Percentiles rank a stretch among this genome's conserved stretches.
These are phyloP conservation scores for Barypeithes pellucidus DNA, from an alignment of 2,888 invertebrate genomes.

Conservation along the genomic window DNA sequence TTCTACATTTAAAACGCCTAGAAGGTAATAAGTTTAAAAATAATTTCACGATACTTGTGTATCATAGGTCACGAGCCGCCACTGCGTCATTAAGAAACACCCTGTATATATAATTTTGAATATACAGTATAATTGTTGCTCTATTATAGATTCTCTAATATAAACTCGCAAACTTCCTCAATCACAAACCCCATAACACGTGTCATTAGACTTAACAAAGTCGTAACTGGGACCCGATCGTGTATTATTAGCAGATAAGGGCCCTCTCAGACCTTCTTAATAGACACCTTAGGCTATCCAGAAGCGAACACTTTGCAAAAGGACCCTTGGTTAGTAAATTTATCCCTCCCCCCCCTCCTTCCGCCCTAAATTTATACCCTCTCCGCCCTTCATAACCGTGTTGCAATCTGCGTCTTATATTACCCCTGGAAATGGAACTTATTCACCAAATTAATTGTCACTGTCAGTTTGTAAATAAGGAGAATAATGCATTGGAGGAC, in stretches of 20 bases:
- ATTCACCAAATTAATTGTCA: constrained; percentile 53
- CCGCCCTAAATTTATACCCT: constrained; percentile 25
- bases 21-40: too few species aligned
- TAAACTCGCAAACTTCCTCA: constrained; percentile 39
- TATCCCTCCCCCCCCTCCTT: constrained; percentile 33
- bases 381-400: constrained; percentile 47
- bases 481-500: too few species aligned
- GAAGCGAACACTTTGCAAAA: constrained; percentile 50
- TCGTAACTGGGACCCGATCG: constrained; percentile 41
- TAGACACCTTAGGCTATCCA: constrained; percentile 59
- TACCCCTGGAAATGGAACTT: constrained; percentile 46
- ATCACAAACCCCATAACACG: constrained; percentile 52
- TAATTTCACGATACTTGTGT: too few species aligned
- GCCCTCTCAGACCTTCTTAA: constrained; percentile 54
- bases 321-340: constrained; percentile 52
- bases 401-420: constrained; percentile 52
- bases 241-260: constrained; percentile 55
- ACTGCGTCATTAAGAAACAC: too few species aligned
- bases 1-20: too few species aligned
- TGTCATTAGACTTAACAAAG: constrained; percentile 52
- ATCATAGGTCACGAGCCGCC: too few species aligned
- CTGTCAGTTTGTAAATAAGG: constrained; percentile 46
- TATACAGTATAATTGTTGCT: not conserved
- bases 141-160: constrained; percentile 7
- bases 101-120: too few species aligned